phyloP scores from a whole-genome alignment of 2,888 invertebrate species.

The Ganaspis brasiliensis region DNA sequence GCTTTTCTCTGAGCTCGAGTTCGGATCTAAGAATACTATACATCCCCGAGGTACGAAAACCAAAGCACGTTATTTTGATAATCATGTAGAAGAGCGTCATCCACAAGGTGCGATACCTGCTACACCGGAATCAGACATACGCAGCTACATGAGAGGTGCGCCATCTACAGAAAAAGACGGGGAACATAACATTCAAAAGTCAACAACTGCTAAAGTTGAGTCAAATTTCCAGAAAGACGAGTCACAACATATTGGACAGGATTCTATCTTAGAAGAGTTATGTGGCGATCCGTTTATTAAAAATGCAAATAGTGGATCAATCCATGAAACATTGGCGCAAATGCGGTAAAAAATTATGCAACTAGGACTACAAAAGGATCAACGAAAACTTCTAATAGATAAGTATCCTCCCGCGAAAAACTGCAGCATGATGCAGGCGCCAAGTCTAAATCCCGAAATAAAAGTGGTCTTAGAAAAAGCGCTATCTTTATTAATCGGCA shows the following conservation, averaged over 20 bases:
- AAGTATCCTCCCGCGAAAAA: conserved; percentile 17
- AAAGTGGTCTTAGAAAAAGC: conserved; percentile 20
- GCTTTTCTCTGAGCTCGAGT: no score
- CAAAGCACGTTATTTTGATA: no score
- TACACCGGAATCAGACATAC: not conserved
- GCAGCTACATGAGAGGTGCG: not conserved
- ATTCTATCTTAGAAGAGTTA: no score
- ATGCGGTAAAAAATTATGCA: not conserved
- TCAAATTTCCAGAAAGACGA: no score
- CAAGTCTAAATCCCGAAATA: conserved; percentile 10
- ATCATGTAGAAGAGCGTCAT: not conserved
- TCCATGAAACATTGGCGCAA: not conserved
- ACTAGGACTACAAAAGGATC: conserved; percentile 14
- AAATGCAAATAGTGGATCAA: not conserved
- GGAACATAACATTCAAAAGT: no score
- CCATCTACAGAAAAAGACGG: no score
- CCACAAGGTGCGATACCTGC: not conserved
- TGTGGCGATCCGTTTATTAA: not conserved
- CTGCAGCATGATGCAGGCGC: not conserved
- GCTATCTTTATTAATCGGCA: not conserved
- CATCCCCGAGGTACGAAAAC: not conserved
- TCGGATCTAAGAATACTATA: no score
- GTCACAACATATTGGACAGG: no score
- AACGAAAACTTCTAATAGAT: not conserved
- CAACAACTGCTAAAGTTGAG: no score